phyloP scores from a whole-genome alignment of 2,113 vertebrate genomes.

The Anhinga anhinga region DNA sequence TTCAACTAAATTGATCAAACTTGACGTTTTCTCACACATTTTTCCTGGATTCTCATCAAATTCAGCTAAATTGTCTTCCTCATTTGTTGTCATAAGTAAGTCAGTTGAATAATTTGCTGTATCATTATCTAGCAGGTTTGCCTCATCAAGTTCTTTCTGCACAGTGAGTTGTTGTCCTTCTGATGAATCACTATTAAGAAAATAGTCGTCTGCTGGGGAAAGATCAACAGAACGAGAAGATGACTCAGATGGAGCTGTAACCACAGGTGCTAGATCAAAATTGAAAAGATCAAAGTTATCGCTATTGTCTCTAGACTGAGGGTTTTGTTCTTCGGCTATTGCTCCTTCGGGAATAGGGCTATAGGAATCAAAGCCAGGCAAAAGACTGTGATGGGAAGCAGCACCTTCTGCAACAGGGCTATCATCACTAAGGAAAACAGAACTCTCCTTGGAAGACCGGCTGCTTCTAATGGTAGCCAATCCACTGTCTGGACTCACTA shows the following conservation, averaged over 20 bases:
- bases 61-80: slow-evolving; percentile 75
- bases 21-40: slow-evolving; percentile 60
- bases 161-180: slow-evolving; percentile 65
- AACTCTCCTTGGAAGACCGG: slow-evolving; percentile 93
- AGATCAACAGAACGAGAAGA: slow-evolving; percentile 75
- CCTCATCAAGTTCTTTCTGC: slow-evolving; percentile 55
- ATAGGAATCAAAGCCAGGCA: slow-evolving; percentile 81
- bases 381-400: slow-evolving; percentile 80
- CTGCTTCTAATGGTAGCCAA: slow-evolving; percentile 92
- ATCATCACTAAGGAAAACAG: slow-evolving; percentile 93
- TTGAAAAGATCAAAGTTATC: slow-evolving; percentile 84
- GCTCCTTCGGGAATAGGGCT: slow-evolving; percentile 80
- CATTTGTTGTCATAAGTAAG: slow-evolving; percentile 48
- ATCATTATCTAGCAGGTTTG: slow-evolving; percentile 45
- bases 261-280: slow-evolving; percentile 79
- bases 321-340: slow-evolving; percentile 80
- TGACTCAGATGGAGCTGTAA: slow-evolving; percentile 68
- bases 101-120: slow-evolving; percentile 74
- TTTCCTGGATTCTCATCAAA: slow-evolving; percentile 72
- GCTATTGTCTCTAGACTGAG: slow-evolving; percentile 64
- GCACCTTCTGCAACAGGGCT: slow-evolving; percentile 84
- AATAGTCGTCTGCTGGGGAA: slow-evolving; percentile 76
- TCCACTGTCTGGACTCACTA: slow-evolving; percentile 92
- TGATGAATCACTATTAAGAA: slow-evolving; percentile 74
- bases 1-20: slow-evolving; percentile 49